phyloP scores from a whole-genome alignment of 2,888 invertebrate genomes.

The Myopa testacea region DNA sequence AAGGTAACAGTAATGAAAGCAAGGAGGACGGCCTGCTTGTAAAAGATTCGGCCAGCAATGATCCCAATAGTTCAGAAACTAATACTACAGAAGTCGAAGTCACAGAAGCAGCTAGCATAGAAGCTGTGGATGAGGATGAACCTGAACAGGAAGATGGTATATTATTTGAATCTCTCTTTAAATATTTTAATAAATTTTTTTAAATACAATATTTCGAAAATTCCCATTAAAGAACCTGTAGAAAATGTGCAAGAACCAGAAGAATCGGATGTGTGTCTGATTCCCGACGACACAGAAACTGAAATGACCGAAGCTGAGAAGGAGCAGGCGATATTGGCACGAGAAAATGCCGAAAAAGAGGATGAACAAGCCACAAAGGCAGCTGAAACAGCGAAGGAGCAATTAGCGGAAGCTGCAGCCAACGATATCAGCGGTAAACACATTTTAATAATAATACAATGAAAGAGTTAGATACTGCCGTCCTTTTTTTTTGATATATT shows the following conservation, averaged over 20 bases:
- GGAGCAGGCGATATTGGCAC: slow-evolving; percentile 70
- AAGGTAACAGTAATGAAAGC: slow-evolving; percentile 44
- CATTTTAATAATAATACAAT: not conserved
- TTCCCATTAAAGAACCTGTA: slow-evolving; percentile 61
- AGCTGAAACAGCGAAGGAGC: slow-evolving; percentile 44
- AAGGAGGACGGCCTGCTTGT: slow-evolving; percentile 42
- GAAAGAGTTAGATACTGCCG: too few relatives aligned
- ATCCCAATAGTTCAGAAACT: slow-evolving; percentile 38
- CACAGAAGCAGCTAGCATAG: slow-evolving; percentile 41
- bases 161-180: not conserved
- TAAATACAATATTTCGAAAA: not conserved
- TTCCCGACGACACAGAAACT: slow-evolving; percentile 75
- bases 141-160: slow-evolving; percentile 56
- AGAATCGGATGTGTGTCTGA: slow-evolving; percentile 76
- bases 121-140: slow-evolving; percentile 42
- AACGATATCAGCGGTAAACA: slow-evolving; percentile 51
- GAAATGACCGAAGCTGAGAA: slow-evolving; percentile 78
- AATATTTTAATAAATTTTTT: not conserved
- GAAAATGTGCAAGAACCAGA: slow-evolving; percentile 71
- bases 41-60: slow-evolving; percentile 37
- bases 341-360: slow-evolving; percentile 65
- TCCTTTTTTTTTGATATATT: too few relatives aligned
- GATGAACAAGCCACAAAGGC: slow-evolving; percentile 48
- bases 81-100: slow-evolving; percentile 36
- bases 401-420: slow-evolving; percentile 46